These are phyloP conservation scores for Cyprinus carpio DNA, from an alignment of 2,113 vertebrate species.

Conservation along the genomic window DNA sequence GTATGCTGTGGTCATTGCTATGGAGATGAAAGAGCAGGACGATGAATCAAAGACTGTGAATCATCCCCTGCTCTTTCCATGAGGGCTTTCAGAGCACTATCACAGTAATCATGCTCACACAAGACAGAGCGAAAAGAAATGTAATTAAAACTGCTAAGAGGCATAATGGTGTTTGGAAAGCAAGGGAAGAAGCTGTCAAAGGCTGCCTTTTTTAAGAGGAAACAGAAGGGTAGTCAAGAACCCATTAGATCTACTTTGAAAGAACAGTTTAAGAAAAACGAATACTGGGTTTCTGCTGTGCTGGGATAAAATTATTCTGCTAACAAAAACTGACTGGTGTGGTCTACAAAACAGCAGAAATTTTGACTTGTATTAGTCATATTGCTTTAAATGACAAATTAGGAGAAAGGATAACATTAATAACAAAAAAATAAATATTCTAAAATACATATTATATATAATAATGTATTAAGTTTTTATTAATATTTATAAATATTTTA, in stretches of 20 bases:
- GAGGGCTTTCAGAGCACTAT: not conserved
- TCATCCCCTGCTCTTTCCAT: constrained; percentile 32
- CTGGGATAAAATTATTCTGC: not conserved
- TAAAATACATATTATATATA: not conserved
- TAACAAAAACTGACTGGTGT: not conserved
- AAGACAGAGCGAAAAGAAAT: not conserved
- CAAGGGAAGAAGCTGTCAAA: not conserved
- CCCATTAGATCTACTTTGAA: not conserved
- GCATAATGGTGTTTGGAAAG: constrained; percentile 10
- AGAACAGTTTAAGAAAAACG: not conserved
- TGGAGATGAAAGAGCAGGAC: constrained; percentile 31
- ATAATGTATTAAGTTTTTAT: not conserved
- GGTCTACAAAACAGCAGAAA: not conserved
- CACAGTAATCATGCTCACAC: constrained; percentile 6
- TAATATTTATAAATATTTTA: not conserved
- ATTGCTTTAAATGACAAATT: not conserved
- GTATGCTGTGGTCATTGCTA: not conserved
- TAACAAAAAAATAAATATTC: not conserved
- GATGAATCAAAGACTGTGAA: constrained; percentile 41
- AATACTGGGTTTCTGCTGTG: not conserved
- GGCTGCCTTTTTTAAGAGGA: not conserved
- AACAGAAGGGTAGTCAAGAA: not conserved
- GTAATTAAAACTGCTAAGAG: constrained; percentile 12
- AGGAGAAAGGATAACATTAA: not conserved
- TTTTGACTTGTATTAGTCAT: not conserved